Evolutionary conservation across 1,140 invertebrate genomes (phyloP).

Genomic region (Neotoxoptera formosana): DNA sequence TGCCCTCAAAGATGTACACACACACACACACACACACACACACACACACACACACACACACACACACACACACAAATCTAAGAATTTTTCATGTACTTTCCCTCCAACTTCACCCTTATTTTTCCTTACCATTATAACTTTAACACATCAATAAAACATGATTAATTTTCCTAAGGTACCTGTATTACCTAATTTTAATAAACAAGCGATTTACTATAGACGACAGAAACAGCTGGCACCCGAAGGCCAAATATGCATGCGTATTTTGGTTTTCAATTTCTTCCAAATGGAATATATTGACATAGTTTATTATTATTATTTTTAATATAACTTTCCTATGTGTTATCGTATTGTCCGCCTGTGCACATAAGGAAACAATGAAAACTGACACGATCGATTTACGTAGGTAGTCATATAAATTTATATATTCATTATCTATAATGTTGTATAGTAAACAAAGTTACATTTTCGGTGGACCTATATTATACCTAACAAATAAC

Average conservation of each 20-base stretch:
- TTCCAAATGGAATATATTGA: neutral
- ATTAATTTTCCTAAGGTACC: neutral
- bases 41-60: neutral
- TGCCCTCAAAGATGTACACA: neutral
- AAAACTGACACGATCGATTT: neutral
- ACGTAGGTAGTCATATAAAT: neutral
- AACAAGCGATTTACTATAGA: neutral
- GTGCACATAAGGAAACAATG: neutral
- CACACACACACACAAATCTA: neutral
- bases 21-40: too few species aligned
- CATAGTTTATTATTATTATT: neutral
- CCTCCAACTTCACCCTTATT: too few species aligned
- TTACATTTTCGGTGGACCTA: too few species aligned
- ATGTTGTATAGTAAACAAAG: too few species aligned
- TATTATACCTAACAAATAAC: neutral
- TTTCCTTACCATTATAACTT: neutral
- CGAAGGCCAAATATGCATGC: neutral
- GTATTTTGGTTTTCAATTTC: neutral
- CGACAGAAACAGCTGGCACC: neutral
- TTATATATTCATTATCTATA: neutral
- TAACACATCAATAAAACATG: conserved; percentile 19
- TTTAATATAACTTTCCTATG: neutral
- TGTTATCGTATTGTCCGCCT: neutral
- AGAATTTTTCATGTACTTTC: neutral
- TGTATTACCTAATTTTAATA: neutral